Percentiles rank a stretch among this genome's conserved stretches.
phyloP scores from a whole-genome alignment of 2,797 vertebrate species.

The Philypnodon macrostomus region DNA sequence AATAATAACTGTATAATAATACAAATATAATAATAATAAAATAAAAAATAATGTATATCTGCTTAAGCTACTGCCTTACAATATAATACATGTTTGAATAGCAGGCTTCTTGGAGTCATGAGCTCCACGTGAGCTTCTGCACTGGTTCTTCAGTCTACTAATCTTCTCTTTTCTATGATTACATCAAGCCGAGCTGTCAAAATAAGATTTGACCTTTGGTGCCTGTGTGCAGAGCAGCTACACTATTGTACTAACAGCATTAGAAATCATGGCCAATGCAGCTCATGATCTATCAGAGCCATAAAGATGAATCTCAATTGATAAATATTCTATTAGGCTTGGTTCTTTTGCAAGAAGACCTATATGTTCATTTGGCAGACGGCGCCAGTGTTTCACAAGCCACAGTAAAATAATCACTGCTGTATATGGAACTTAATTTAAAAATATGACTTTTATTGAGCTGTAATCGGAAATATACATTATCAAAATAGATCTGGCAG shows the following conservation, averaged over 20 bases:
- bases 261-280: slow-evolving; percentile 43
- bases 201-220: slow-evolving; percentile 47
- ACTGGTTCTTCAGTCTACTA: neutral
- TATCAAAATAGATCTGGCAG: slow-evolving; percentile 7
- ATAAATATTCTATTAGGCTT: slow-evolving; percentile 65
- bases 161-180: slow-evolving; percentile 7
- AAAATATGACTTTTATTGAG: slow-evolving; percentile 6
- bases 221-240: slow-evolving; percentile 29
- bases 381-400: slow-evolving; percentile 27
- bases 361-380: slow-evolving; percentile 23
- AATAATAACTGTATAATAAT: too few species aligned
- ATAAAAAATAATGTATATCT: too few species aligned
- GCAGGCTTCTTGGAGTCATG: neutral
- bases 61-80: neutral
- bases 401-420: slow-evolving; percentile 17
- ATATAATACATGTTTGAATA: neutral
- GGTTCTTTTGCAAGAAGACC: slow-evolving; percentile 35
- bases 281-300: slow-evolving; percentile 46
- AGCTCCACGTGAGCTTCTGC: neutral
- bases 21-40: too few species aligned
- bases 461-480: slow-evolving; percentile 2
- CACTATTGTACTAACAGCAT: slow-evolving; percentile 50
- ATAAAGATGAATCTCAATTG: slow-evolving; percentile 45
- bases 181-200: slow-evolving; percentile 36
- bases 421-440: slow-evolving; percentile 9